A percentile compares a stretch with the other conserved stretches of the same genome.
phyloP scores from a whole-genome alignment of 2,888 invertebrate genomes.

The Tetheella fluctuosa region DNA sequence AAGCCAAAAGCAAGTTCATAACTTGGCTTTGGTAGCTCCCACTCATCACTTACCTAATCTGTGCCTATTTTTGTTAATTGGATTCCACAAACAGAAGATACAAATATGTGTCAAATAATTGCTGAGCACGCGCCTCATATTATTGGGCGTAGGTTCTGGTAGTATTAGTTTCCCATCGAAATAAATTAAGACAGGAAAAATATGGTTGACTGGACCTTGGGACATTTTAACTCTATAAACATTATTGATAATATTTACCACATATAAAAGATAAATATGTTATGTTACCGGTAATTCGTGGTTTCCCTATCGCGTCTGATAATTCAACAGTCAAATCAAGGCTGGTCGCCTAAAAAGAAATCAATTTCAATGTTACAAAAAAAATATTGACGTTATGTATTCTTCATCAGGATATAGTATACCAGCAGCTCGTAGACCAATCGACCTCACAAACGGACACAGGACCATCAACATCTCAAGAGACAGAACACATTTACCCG shows the following conservation, averaged over 20 bases:
- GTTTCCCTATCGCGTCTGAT: background rate
- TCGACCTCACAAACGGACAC: slow-evolving; percentile 42
- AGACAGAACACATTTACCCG: slow-evolving; percentile 63
- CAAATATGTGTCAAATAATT: too few relatives aligned
- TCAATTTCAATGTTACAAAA: too few relatives aligned
- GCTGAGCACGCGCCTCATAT: too few relatives aligned
- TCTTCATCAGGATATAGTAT: slow-evolving; percentile 67
- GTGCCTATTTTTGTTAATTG: too few relatives aligned
- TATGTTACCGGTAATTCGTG: background rate
- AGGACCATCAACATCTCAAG: slow-evolving; percentile 46
- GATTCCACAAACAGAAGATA: too few relatives aligned
- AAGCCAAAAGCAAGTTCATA: too few relatives aligned
- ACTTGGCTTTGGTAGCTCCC: too few relatives aligned
- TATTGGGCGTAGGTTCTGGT: too few relatives aligned
- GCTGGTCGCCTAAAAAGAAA: too few relatives aligned
- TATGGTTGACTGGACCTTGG: background rate
- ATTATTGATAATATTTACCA: background rate
- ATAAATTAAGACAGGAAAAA: slow-evolving; percentile 1
- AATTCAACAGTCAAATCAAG: too few relatives aligned
- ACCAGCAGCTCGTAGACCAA: slow-evolving; percentile 60
- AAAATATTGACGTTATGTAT: background rate
- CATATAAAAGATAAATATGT: background rate
- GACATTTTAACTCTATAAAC: background rate
- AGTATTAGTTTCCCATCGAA: too few relatives aligned
- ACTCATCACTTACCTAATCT: too few relatives aligned